phyloP scores from a whole-genome alignment of 2,797 vertebrate species.

The Diceros bicornis region DNA sequence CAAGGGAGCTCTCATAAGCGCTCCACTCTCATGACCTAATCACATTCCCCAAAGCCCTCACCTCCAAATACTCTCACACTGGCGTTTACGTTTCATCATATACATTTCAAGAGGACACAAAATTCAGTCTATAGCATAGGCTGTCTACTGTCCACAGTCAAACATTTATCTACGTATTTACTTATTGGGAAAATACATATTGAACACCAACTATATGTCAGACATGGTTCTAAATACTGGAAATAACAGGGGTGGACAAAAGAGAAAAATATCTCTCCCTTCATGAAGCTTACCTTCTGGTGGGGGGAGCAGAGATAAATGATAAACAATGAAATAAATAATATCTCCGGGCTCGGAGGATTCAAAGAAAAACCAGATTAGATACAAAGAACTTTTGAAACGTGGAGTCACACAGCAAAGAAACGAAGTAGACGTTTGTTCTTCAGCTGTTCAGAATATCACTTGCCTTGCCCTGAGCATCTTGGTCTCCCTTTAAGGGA shows the following conservation, averaged over 20 bases:
- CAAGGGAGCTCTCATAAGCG: background rate
- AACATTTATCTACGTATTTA: background rate
- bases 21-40: background rate
- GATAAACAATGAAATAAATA: conserved; percentile 15
- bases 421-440: background rate
- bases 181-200: conserved; percentile 10
- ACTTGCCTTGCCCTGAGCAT: background rate
- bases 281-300: background rate
- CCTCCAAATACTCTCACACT: background rate
- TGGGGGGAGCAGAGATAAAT: background rate
- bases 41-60: background rate
- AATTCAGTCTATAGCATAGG: background rate
- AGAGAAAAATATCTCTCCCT: background rate
- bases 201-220: background rate
- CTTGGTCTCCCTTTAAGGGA: background rate
- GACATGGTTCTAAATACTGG: background rate
- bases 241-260: background rate
- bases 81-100: background rate
- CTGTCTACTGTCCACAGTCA: background rate
- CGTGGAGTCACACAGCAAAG: background rate
- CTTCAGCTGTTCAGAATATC: background rate
- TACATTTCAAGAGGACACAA: background rate
- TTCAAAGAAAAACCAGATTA: background rate
- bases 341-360: background rate
- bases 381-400: conserved; percentile 20